These are phyloP conservation scores for Pandemis corylana DNA, from an alignment of 2,888 invertebrate genomes.

Conservation along the genomic window DNA sequence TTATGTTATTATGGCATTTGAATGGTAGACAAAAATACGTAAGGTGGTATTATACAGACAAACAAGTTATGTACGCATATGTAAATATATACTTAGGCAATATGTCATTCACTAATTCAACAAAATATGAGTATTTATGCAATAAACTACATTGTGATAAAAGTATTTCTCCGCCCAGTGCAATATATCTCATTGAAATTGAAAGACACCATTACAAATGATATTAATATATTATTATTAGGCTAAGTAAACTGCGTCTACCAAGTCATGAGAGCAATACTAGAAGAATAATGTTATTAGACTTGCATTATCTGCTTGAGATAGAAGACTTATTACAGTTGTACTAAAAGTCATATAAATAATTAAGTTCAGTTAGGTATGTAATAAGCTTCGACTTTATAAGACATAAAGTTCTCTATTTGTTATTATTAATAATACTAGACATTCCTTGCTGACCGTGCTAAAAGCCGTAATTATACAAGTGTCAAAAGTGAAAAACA, in stretches of 20 bases:
- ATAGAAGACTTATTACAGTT: neutral
- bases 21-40: slow-evolving; percentile 11
- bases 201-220: slow-evolving; percentile 1
- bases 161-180: neutral
- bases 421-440: slow-evolving; percentile 8
- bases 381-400: slow-evolving; percentile 6
- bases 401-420: slow-evolving; percentile 11
- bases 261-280: slow-evolving; percentile 4
- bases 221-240: slow-evolving; percentile 5
- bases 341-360: neutral
- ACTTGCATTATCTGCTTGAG: neutral
- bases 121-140: neutral
- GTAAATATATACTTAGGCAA: too few relatives aligned
- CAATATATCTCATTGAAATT: slow-evolving; percentile 15
- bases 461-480: slow-evolving; percentile 25
- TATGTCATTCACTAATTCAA: neutral
- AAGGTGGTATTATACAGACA: slow-evolving; percentile 4
- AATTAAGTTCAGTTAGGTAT: neutral
- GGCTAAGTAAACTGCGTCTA: slow-evolving; percentile 15
- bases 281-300: neutral
- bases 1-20: slow-evolving; percentile 8
- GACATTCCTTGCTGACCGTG: slow-evolving; percentile 29
- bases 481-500: slow-evolving; percentile 36
- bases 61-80: slow-evolving; percentile 12
- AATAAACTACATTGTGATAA: slow-evolving; percentile 30